These are phyloP conservation scores for Mohoua ochrocephala DNA, from an alignment of 2,113 vertebrate genomes.

Conservation along the genomic window DNA sequence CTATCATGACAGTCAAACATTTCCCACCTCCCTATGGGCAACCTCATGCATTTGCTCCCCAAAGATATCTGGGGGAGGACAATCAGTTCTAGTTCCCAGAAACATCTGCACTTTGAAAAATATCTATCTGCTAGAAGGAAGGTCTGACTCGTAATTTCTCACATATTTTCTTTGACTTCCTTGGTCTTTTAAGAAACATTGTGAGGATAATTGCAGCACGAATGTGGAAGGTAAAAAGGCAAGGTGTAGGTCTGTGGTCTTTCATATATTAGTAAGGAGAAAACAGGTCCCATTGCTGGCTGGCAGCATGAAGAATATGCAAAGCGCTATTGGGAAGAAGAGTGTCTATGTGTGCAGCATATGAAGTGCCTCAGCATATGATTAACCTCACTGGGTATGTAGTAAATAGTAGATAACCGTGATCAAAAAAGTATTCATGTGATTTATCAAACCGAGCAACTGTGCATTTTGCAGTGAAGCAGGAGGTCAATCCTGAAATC, in stretches of 20 bases:
- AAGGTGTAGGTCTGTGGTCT: not conserved
- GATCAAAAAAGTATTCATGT: constrained; percentile 71
- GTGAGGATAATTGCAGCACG: not conserved
- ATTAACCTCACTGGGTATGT: constrained; percentile 67
- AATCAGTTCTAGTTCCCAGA: not conserved
- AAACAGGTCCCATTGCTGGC: not conserved
- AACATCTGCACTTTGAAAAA: not conserved
- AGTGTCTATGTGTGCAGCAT: constrained; percentile 51
- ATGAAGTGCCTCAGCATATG: constrained; percentile 60
- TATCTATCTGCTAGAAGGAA: not conserved
- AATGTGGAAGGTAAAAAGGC: not conserved
- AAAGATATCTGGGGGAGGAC: not conserved
- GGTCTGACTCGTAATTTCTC: not conserved
- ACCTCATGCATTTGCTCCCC: not conserved
- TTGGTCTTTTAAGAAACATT: not conserved
- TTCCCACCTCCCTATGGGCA: not conserved
- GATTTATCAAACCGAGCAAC: constrained; percentile 76
- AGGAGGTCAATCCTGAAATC: constrained; percentile 77
- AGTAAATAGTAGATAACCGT: constrained; percentile 74
- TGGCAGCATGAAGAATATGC: constrained; percentile 56
- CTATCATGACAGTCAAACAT: not conserved
- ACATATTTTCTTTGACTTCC: not conserved
- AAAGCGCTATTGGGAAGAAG: constrained; percentile 54
- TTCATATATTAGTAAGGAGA: not conserved
- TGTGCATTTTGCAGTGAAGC: constrained; percentile 69